phyloP scores from a whole-genome alignment of 64 coral and sea anemone species.

The Pocillopora damicornis region DNA sequence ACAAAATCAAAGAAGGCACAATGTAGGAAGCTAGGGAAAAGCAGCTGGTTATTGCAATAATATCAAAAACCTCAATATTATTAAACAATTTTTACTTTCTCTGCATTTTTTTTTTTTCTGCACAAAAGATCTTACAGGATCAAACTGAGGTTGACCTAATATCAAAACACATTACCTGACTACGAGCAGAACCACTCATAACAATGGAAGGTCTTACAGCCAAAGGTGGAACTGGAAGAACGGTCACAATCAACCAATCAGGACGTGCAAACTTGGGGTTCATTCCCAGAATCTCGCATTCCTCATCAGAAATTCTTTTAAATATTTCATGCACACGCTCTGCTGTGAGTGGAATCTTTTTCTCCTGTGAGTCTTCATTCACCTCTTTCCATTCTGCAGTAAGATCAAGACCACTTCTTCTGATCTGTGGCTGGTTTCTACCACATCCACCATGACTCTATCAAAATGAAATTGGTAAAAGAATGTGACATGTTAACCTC shows the following conservation, averaged over 20 bases:
- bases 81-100: neutral
- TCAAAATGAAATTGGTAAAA: neutral
- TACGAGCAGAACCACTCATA: conserved; percentile 91
- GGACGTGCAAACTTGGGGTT: conserved; percentile 78
- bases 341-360: conserved; percentile 96
- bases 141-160: neutral
- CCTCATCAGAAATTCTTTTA: conserved; percentile 96
- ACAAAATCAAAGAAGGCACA: too few species aligned
- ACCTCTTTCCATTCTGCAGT: conserved; percentile 99
- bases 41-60: neutral
- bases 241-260: conserved; percentile 98
- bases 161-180: conserved; percentile 71
- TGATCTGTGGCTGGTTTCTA: conserved; percentile 90
- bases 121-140: neutral
- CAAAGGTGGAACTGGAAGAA: conserved; percentile 90
- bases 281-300: conserved; percentile 93
- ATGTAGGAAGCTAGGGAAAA: neutral
- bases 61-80: neutral
- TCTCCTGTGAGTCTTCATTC: conserved; percentile 97
- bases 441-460: conserved; percentile 98
- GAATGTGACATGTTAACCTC: neutral
- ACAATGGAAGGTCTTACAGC: conserved; percentile 98
- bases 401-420: conserved; percentile 81
- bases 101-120: neutral
- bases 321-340: conserved; percentile 97